Conservation (phyloP, 1,140 invertebrate genomes). For the Lordiphosa mommai region DNA sequence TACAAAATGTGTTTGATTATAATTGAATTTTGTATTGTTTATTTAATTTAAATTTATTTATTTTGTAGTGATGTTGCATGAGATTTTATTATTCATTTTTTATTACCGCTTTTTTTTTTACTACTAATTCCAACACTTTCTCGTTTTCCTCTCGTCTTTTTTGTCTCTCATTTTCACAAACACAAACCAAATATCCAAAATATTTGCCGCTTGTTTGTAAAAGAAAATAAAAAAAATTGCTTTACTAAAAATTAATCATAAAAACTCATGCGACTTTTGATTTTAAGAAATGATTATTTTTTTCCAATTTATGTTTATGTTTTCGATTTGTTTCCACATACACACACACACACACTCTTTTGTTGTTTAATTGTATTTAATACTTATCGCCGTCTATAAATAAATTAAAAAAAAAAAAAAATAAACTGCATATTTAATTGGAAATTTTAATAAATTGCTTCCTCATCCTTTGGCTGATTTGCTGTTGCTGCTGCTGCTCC, state of each 20-base stretch:
- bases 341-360: slow-evolving; percentile 29
- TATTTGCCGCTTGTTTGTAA: slow-evolving; percentile 39
- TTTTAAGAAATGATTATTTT: slow-evolving; percentile 59
- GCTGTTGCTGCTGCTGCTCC: slow-evolving; percentile 26
- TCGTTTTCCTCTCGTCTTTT: slow-evolving; percentile 37
- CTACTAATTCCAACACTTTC: slow-evolving; percentile 70
- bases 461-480: slow-evolving; percentile 14
- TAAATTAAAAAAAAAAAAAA: slow-evolving; percentile 67
- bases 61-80: slow-evolving; percentile 79
- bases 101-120: slow-evolving; percentile 62
- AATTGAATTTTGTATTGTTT: slow-evolving; percentile 60
- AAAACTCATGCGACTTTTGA: slow-evolving; percentile 79
- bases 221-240: slow-evolving; percentile 16
- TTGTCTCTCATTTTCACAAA: slow-evolving; percentile 31
- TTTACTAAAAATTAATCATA: slow-evolving; percentile 80
- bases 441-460: slow-evolving; percentile 48
- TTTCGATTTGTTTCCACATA: slow-evolving; percentile 16
- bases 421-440: slow-evolving; percentile 38
- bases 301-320: slow-evolving; percentile 54
- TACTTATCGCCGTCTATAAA: slow-evolving; percentile 66
- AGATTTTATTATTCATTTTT: slow-evolving; percentile 80
- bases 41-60: slow-evolving; percentile 61
- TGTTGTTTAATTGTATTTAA: slow-evolving; percentile 78
- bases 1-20: slow-evolving; percentile 29
- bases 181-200: slow-evolving; percentile 36